phyloP scores from a whole-genome alignment of 1,140 invertebrate species.

The Branchinecta lindahli region DNA sequence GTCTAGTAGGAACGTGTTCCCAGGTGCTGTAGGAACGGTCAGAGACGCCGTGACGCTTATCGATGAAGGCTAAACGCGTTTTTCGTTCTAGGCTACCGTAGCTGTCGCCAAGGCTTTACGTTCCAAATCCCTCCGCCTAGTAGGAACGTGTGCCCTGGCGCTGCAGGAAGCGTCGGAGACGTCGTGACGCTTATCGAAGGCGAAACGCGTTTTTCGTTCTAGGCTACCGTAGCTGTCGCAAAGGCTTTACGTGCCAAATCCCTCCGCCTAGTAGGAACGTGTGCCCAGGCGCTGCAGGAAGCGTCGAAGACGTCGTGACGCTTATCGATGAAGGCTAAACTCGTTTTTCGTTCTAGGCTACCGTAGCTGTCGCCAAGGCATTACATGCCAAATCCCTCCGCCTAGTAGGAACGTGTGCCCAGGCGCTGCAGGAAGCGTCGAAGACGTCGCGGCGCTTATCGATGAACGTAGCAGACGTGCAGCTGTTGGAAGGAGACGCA shows the following conservation, averaged over 20 bases:
- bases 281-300: constrained; percentile 16
- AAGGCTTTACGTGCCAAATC: constrained; percentile 14
- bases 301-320: constrained; percentile 15
- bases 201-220: too few species aligned
- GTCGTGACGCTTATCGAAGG: constrained; percentile 13
- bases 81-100: constrained; percentile 15
- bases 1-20: constrained; percentile 19
- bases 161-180: constrained; percentile 15
- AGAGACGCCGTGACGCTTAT: constrained; percentile 12
- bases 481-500: constrained; percentile 14
- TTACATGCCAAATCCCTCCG: constrained; percentile 13
- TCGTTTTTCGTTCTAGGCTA: constrained; percentile 13
- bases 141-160: constrained; percentile 18
- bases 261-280: constrained; percentile 18
- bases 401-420: constrained; percentile 18
- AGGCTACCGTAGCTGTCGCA: constrained; percentile 19
- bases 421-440: constrained; percentile 16
- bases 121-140: constrained; percentile 13
- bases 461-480: constrained; percentile 12
- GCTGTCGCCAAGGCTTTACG: constrained; percentile 19
- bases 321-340: not conserved
- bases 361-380: constrained; percentile 18
- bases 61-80: not conserved
- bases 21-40: constrained; percentile 13
- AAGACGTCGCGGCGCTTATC: constrained; percentile 14